Percentiles rank a stretch among this genome's conserved stretches.
Conservation (phyloP, 1,140 invertebrate genomes). For the Caerostris darwini region DNA sequence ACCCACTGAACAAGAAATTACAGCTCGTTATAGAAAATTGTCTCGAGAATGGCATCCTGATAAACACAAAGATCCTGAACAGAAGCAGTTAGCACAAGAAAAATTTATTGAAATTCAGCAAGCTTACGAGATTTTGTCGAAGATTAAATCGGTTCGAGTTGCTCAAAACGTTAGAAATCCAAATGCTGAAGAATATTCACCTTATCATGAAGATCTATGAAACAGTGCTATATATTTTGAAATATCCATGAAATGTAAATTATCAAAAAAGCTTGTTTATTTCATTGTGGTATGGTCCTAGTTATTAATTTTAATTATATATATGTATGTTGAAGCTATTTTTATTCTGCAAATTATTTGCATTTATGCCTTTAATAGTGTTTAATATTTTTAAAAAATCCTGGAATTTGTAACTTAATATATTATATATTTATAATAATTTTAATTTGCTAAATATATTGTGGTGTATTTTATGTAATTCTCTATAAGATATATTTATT, state of each 20-base stretch:
- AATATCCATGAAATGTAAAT: not conserved
- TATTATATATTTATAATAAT: too few relatives aligned
- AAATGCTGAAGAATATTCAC: not conserved
- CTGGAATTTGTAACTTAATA: too few relatives aligned
- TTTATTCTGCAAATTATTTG: too few relatives aligned
- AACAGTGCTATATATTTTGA: not conserved
- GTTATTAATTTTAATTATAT: too few relatives aligned
- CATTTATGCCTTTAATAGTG: too few relatives aligned
- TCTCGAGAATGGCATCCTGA: conserved; percentile 96
- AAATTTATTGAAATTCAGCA: conserved; percentile 96
- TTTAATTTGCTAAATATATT: too few relatives aligned
- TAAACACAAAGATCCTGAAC: conserved; percentile 88
- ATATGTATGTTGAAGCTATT: too few relatives aligned
- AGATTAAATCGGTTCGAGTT: conserved; percentile 85
- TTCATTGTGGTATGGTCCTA: too few relatives aligned
- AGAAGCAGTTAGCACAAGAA: conserved; percentile 87
- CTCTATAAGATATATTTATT: too few relatives aligned
- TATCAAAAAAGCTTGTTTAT: too few relatives aligned
- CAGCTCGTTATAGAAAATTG: conserved; percentile 88
- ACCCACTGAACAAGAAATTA: conserved; percentile 93
- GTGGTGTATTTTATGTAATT: too few relatives aligned
- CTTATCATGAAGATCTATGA: not conserved
- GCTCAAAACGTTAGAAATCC: conserved; percentile 62
- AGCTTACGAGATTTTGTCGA: conserved; percentile 94
- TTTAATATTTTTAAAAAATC: too few relatives aligned